Conservation (phyloP, 2,113 vertebrate genomes). For the Oenanthe melanoleuca region DNA sequence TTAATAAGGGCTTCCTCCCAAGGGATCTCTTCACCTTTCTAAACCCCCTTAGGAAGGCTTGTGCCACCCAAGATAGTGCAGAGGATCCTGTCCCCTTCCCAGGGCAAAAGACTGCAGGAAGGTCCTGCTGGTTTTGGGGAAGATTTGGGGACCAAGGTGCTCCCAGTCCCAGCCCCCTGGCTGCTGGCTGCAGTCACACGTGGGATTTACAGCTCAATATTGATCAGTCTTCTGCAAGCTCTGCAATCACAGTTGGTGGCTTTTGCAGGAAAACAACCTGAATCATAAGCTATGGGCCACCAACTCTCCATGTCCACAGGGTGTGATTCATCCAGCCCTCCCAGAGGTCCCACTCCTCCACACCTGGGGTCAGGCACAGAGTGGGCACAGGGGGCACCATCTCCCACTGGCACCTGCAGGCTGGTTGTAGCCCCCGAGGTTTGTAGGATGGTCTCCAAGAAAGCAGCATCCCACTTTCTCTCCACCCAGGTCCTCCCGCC, state of each 20-base stretch:
- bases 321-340: constrained; percentile 44
- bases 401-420: background rate
- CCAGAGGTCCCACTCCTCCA: constrained; percentile 33
- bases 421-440: accelerated
- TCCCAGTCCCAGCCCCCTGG: background rate
- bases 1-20: accelerated
- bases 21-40: background rate
- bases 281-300: constrained; percentile 52
- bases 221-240: constrained; percentile 37
- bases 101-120: background rate
- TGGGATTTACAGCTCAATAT: background rate
- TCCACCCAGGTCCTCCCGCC: background rate
- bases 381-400: background rate
- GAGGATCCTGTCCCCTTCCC: background rate
- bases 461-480: background rate
- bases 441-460: background rate
- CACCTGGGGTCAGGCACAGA: background rate
- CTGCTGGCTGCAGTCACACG: background rate
- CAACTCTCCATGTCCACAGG: background rate
- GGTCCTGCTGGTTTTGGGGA: background rate
- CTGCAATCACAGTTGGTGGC: background rate
- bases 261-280: constrained; percentile 58
- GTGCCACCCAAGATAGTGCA: background rate
- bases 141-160: accelerated
- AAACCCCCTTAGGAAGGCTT: background rate